Evolutionary conservation across 2,797 vertebrate genomes (phyloP), one percentile per base, ranked within the genome.

Genomic region (Dermochelys coriacea): DNA sequence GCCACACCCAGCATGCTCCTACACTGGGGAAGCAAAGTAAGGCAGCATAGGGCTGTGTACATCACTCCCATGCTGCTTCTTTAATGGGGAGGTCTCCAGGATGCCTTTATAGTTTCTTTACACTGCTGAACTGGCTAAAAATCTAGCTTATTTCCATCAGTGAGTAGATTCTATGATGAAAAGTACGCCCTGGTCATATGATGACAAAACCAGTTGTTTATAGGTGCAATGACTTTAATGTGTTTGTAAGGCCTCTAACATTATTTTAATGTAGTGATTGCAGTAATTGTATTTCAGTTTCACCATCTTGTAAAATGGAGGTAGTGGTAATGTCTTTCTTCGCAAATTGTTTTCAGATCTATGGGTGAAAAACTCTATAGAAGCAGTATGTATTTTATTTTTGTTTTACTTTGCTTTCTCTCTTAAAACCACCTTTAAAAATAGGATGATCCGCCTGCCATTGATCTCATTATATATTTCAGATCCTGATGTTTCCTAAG

Each of bases 371-470:
- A 68, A 21, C 34, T 68, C 8, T n/a, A 21, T 68, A 19, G 61
- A 37, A 37, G 12, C 34, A 68, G 8, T 68, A n/a, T 37, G 34
- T 68, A 37, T 45, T 75, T 21, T 11, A n/a, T 96, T 95, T 74
- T 21, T 11, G 31, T 96, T 95, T 93, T 95, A 92, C 94, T 95
- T 95, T 54, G 52, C 37, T 95, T 84, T 77, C 45, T 77, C 15
- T 49, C 6, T 93, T 88, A 91, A 82, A 96, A 57, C 37, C 34
- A 88, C 57, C 80, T n/a, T 84, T 89, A 89, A 93, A 93, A 93
- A 91, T 16, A 94, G 91, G 85, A 92, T 82, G 83, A 95, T 95
- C 92, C 88, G 93, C 59, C 74, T 93, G 78, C 80, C 87, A 92
- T 94, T 95, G 93, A 88, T 97, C 82, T 94, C 82, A 78, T 64